Evolutionary conservation across 2,888 invertebrate genomes (phyloP), one percentile per base, ranked within the genome.

Genomic region (Oscheius sp.): DNA sequence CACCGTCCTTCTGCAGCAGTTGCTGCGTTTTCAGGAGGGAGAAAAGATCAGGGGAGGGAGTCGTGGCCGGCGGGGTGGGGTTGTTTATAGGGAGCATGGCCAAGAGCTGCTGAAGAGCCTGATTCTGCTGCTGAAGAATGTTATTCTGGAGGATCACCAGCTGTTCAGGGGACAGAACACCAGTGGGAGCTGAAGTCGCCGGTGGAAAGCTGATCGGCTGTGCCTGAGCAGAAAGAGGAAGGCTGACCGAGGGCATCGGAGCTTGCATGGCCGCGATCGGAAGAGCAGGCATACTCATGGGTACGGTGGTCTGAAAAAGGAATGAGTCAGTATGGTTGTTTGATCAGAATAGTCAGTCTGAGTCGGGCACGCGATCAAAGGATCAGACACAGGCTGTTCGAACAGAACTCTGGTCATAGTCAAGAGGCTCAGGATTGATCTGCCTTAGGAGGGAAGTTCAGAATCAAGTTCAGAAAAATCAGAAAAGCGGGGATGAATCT

Each of bases 121-220:
- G 70, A 32, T 59, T 70, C 59, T 58, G 70, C 50, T 58, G 59
- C 58, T 70, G 70, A 59, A 70, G 59, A 29, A 68, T 68, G 13
- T 53, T 68, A 37, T 68, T 68, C 55, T 68, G 70, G 48, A 70
- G 70, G 21, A 59, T 57, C 29, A 59, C 48, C 33, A 59, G 29
- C 35, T 70, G 70, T n/a, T 59, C 58, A 11, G 57, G 48, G 1
- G 59, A 59, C 53, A 68, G 50, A 32, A 21, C 53, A 47, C 4
- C 10, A 5, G 48, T 9, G 29, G 55, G 9, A 53, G 53, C 13
- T n/a, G 51, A 9, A 13, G 53, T 35, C 53, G 55, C 10, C 2
- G 55, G 53, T 7, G 55, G 13, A 13, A 35, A 59, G 47, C 48
- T 42, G 60, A 32, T 35, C 29, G 50, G 65, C 29, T 33, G 21